Conservation (phyloP, 2,888 invertebrate genomes). For the Gordius sp. region DNA sequence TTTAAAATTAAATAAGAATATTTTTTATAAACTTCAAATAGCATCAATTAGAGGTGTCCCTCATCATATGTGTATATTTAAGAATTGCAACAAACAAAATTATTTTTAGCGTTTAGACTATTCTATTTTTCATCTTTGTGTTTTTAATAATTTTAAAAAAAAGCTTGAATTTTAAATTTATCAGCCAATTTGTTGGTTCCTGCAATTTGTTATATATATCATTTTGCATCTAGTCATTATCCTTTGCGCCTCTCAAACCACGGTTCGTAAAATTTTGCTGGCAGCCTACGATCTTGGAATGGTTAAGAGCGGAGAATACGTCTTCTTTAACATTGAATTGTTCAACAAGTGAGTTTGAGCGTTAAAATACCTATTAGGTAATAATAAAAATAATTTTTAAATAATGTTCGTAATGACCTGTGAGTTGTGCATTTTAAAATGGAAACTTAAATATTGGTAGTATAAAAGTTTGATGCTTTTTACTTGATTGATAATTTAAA, state of each 20-base stretch:
- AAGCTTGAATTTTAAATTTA: no score
- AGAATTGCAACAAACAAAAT: no score
- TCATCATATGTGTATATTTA: no score
- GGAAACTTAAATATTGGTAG: no score
- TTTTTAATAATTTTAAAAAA: background rate
- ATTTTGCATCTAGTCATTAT: constrained; percentile 48
- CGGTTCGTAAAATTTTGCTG: constrained; percentile 65
- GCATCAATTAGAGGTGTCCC: no score
- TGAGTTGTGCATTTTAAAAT: no score
- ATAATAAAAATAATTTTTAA: background rate
- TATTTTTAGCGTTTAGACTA: no score
- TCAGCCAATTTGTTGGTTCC: background rate
- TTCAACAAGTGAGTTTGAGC: constrained; percentile 56
- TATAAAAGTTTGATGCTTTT: no score
- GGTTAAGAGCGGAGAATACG: constrained; percentile 82
- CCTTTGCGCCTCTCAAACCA: constrained; percentile 62
- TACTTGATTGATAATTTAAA: no score
- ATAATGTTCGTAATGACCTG: background rate
- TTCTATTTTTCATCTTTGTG: background rate
- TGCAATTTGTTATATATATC: background rate
- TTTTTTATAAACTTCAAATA: no score
- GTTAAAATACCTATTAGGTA: background rate
- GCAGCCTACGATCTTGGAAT: constrained; percentile 77
- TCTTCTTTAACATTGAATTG: constrained; percentile 85
- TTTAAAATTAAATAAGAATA: no score